Base-by-base conservation (phyloP, 2,888 invertebrate species). In the Drosophila mayaguana region DNA sequence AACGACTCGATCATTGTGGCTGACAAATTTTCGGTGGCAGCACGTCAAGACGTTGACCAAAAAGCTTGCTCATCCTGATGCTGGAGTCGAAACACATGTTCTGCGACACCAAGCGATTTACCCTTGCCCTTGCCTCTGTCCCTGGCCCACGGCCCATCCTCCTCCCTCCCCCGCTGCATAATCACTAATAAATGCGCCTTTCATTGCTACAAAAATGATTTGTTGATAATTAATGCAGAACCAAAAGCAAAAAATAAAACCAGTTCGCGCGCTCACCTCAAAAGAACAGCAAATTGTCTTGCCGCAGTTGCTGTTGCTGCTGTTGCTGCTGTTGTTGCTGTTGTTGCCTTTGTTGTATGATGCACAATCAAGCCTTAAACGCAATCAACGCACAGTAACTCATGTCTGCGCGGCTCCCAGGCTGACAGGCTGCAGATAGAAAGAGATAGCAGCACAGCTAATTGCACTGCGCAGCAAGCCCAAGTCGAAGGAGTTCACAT, bases 371-470 rank as follows among this genome's bases (percentile, higher is more conserved):
- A 62, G 72, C 90, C 86, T 89, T 85, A 89, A 89, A 80, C 81
- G 88, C 86, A 87, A 87, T 87, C 86, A 87, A 89, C 83, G 90
- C 86, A 88, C 90, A 71, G 86, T 87, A 87, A 89, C 83, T 87
- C 86, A 87, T 89, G 80, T 80, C 70, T 43, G 46, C 36, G 61
- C 51, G 12, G 63, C 53, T 34, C 46, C 45, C 53, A 62, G 61
- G 61, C 70, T 89, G 90, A 86, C 90, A 86, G 86, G 59, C 59
- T 62, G 59, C 61, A 28, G 40, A 70, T 64, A 80, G 68, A 64
- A 42, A 32, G 60, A 53, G 45, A 54, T 63, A 67, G 74, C 57
- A 56, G 50, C 63, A 67, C 76, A 82, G 76, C 82, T 89, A 89
- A 88, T 89, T 84, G 85, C 64, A 70, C 7, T n/a, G 46, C 16